Conservation (phyloP, 2,797 vertebrate species). For the Podarcis siculus region DNA sequence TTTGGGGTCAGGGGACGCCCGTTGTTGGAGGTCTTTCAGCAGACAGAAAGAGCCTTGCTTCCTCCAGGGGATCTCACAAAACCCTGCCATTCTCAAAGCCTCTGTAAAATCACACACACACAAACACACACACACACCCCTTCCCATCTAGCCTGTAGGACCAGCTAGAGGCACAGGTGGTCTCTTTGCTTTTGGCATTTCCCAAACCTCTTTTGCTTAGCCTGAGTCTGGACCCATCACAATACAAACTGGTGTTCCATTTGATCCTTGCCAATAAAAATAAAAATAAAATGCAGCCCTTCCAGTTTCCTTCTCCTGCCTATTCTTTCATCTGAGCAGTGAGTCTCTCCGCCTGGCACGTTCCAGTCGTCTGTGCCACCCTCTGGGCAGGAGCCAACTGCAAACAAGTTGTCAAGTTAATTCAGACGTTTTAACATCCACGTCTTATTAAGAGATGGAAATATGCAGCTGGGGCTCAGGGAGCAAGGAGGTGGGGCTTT, state of each 20-base stretch:
- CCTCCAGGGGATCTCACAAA: too few species aligned
- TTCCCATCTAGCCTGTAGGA: too few species aligned
- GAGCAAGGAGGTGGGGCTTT: not conserved
- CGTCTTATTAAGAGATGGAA: not conserved
- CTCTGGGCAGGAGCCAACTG: conserved; percentile 10
- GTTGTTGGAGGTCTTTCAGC: too few species aligned
- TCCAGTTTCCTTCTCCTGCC: not conserved
- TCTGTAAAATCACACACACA: too few species aligned
- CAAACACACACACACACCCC: too few species aligned
- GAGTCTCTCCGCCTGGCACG: not conserved
- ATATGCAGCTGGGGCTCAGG: not conserved
- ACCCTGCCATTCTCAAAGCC: too few species aligned
- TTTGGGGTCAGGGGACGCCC: too few species aligned
- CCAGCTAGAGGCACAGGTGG: too few species aligned
- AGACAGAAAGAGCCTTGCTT: too few species aligned
- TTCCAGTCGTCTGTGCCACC: not conserved
- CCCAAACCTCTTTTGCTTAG: not conserved
- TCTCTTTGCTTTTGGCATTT: not conserved
- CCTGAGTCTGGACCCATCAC: not conserved
- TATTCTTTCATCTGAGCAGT: not conserved
- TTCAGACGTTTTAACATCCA: not conserved
- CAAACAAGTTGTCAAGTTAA: not conserved
- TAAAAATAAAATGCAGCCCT: too few species aligned
- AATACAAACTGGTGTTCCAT: not conserved
- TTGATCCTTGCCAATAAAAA: not conserved